Evolutionary conservation across 2,888 invertebrate species (phyloP).

Genomic region (Mystacides longicornis): DNA sequence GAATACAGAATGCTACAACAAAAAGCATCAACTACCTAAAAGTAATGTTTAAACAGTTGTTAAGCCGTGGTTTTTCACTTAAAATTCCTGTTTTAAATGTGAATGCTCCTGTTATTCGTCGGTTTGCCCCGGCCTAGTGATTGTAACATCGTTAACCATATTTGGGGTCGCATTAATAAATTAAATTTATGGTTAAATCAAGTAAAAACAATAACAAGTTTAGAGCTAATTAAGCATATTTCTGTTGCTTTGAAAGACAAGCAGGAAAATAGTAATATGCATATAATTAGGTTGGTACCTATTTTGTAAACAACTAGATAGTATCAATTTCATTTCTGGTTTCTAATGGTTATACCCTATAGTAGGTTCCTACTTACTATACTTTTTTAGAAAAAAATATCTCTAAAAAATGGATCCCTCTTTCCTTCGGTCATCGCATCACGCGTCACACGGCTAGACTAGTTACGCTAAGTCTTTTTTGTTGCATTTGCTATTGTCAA

Average conservation of each 20-base stretch:
- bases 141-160: neutral
- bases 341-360: neutral
- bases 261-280: slow-evolving; percentile 4
- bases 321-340: neutral
- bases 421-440: no score
- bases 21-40: no score
- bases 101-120: neutral
- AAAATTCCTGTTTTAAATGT: neutral
- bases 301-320: no score
- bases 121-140: neutral
- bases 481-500: no score
- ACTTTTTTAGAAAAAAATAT: neutral
- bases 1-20: no score
- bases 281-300: no score
- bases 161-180: neutral
- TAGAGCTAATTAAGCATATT: no score
- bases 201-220: slow-evolving; percentile 2
- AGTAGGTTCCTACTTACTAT: neutral
- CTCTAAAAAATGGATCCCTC: no score
- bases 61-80: neutral
- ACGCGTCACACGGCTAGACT: no score
- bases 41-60: neutral
- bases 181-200: neutral
- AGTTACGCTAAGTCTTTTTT: no score
- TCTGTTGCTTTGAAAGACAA: neutral